phyloP scores from a whole-genome alignment of 2,113 vertebrate genomes.

The Gila orcuttii region DNA sequence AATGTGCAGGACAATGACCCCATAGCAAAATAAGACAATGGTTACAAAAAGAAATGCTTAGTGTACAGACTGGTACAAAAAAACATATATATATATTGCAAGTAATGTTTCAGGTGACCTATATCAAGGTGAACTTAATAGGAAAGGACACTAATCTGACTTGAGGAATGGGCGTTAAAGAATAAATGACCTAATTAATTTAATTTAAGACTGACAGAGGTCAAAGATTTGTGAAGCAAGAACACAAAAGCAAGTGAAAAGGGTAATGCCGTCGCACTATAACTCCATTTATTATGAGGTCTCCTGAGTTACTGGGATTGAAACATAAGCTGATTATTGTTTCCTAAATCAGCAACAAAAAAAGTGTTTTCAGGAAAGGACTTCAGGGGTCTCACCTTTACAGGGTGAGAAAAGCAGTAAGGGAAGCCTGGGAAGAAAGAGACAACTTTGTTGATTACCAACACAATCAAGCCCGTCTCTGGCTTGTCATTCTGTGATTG shows the following conservation, averaged over 20 bases:
- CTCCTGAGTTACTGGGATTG: conserved; percentile 49
- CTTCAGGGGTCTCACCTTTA: neutral
- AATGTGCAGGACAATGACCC: neutral
- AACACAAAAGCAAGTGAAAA: conserved; percentile 9
- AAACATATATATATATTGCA: neutral
- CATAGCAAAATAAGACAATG: neutral
- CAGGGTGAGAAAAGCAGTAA: neutral
- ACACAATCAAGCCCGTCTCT: neutral
- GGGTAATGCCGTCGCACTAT: conserved; percentile 5
- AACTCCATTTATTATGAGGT: neutral
- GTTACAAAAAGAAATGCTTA: neutral
- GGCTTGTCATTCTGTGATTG: neutral
- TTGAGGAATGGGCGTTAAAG: conserved; percentile 13
- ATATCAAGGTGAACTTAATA: neutral
- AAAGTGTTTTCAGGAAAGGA: neutral
- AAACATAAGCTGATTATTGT: conserved; percentile 69
- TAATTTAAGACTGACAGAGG: neutral
- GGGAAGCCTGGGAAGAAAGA: neutral
- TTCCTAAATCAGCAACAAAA: conserved; percentile 67
- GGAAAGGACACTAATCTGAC: neutral
- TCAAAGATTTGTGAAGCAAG: conserved; percentile 4
- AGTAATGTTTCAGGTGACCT: neutral
- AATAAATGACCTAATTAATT: neutral
- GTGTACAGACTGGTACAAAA: neutral
- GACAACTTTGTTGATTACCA: neutral